phyloP scores from a whole-genome alignment of 2,888 invertebrate genomes.

The Caenorhabditis sinica region DNA sequence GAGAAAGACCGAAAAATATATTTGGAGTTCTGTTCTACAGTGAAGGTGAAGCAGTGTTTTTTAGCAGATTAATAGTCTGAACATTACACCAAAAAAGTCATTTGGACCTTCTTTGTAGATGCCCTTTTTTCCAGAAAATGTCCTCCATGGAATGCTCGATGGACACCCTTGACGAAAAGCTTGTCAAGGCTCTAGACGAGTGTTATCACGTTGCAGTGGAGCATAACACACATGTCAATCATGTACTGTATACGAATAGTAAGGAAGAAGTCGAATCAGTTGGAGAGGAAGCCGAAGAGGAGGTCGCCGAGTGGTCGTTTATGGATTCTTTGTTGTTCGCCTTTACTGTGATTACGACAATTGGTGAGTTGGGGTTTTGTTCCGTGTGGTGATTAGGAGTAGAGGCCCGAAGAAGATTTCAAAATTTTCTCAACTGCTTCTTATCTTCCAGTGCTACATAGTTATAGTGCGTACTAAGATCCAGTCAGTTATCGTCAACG shows the following conservation, averaged over 20 bases:
- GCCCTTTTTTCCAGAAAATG: slow-evolving; percentile 36
- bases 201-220: slow-evolving; percentile 77
- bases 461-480: no score
- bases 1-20: no score
- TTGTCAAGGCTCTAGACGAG: slow-evolving; percentile 72
- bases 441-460: no score
- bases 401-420: no score
- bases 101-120: neutral
- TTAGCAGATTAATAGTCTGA: no score
- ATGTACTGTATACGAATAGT: slow-evolving; percentile 70
- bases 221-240: slow-evolving; percentile 72
- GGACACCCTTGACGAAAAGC: slow-evolving; percentile 63
- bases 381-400: no score
- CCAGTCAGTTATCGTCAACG: no score
- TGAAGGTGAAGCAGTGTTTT: no score
- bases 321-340: slow-evolving; percentile 81
- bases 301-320: slow-evolving; percentile 78
- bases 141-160: slow-evolving; percentile 65
- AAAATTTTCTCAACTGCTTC: no score
- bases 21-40: no score
- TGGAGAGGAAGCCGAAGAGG: slow-evolving; percentile 55
- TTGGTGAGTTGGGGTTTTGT: slow-evolving; percentile 78
- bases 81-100: neutral
- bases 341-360: slow-evolving; percentile 83
- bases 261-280: slow-evolving; percentile 70